phyloP scores from a whole-genome alignment of 1,140 invertebrate species.

The Pseudomyrmex pallidus region DNA sequence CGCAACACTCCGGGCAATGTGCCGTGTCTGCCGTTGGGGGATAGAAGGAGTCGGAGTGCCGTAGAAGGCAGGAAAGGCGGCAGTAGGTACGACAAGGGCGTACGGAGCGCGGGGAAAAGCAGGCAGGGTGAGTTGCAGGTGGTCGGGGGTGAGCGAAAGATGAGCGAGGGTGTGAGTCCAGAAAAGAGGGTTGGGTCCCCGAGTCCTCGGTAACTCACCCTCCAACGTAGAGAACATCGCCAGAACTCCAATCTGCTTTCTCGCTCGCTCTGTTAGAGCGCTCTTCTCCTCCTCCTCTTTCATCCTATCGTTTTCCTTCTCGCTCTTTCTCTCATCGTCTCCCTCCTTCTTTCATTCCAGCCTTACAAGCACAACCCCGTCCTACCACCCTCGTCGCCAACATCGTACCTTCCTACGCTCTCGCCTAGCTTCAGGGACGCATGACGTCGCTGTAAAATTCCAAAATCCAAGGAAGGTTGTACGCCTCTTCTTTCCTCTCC shows the following conservation, averaged over 20 bases:
- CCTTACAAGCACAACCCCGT: slow-evolving; percentile 63
- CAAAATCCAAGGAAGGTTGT: slow-evolving; percentile 69
- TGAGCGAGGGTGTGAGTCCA: slow-evolving; percentile 82
- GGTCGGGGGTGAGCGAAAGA: slow-evolving; percentile 70
- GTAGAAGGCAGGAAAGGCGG: slow-evolving; percentile 70
- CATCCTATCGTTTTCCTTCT: slow-evolving; percentile 4
- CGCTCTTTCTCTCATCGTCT: slow-evolving; percentile 9
- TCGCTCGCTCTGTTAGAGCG: slow-evolving; percentile 63
- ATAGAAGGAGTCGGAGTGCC: slow-evolving; percentile 68
- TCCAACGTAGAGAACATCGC: slow-evolving; percentile 72
- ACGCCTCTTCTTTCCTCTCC: slow-evolving; percentile 37
- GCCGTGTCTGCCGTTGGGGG: slow-evolving; percentile 74
- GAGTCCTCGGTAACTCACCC: slow-evolving; percentile 81
- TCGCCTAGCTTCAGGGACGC: slow-evolving; percentile 70
- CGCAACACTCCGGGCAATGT: slow-evolving; percentile 77
- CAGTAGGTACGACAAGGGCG: slow-evolving; percentile 65
- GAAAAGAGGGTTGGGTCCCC: slow-evolving; percentile 83
- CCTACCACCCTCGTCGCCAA: slow-evolving; percentile 57
- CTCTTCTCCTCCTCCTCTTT: slow-evolving; percentile 55
- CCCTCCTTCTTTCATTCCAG: slow-evolving; percentile 60
- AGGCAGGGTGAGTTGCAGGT: slow-evolving; percentile 61
- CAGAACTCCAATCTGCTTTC: slow-evolving; percentile 69
- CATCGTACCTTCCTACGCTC: slow-evolving; percentile 69
- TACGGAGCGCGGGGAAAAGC: slow-evolving; percentile 54
- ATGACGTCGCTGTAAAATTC: slow-evolving; percentile 72